Conservation (phyloP, 2,888 invertebrate genomes). For the Acronicta leporina region DNA sequence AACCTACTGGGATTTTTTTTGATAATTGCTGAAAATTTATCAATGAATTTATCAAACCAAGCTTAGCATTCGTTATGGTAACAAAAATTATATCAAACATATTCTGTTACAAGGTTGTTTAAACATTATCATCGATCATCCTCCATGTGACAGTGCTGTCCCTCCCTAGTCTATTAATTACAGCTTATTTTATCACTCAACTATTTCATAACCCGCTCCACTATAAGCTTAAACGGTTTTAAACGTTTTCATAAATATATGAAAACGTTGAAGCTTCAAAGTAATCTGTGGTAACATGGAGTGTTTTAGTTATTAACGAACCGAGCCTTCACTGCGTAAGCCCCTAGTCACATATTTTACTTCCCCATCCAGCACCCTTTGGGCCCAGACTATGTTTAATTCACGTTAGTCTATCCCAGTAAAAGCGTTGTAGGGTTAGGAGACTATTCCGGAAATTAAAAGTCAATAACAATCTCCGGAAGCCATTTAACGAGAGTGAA, state of each 20-base stretch:
- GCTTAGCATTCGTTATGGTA: no score
- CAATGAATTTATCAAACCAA: no score
- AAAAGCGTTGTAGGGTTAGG: slow-evolving; percentile 5
- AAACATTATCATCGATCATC: neutral
- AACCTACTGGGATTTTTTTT: no score
- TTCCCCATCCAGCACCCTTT: slow-evolving; percentile 5
- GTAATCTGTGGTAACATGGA: slow-evolving; percentile 4
- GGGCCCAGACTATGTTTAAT: slow-evolving; percentile 33
- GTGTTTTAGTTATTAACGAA: slow-evolving; percentile 32
- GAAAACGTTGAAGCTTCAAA: slow-evolving; percentile 15
- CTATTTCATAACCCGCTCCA: slow-evolving; percentile 1
- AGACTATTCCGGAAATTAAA: slow-evolving; percentile 16
- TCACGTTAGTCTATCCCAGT: slow-evolving; percentile 22
- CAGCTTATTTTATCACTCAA: slow-evolving; percentile 6
- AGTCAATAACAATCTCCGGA: neutral
- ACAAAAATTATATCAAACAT: no score
- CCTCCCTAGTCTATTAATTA: slow-evolving; percentile 8
- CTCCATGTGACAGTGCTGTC: neutral
- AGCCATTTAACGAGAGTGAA: neutral
- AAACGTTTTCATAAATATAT: no score
- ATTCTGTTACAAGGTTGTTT: neutral
- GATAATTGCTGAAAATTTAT: no score
- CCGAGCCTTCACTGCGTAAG: slow-evolving; percentile 13
- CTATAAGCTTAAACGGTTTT: no score
- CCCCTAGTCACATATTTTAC: slow-evolving; percentile 23